Base-by-base conservation (phyloP, 2,113 vertebrate genomes). In the Carollia perspicillata region DNA sequence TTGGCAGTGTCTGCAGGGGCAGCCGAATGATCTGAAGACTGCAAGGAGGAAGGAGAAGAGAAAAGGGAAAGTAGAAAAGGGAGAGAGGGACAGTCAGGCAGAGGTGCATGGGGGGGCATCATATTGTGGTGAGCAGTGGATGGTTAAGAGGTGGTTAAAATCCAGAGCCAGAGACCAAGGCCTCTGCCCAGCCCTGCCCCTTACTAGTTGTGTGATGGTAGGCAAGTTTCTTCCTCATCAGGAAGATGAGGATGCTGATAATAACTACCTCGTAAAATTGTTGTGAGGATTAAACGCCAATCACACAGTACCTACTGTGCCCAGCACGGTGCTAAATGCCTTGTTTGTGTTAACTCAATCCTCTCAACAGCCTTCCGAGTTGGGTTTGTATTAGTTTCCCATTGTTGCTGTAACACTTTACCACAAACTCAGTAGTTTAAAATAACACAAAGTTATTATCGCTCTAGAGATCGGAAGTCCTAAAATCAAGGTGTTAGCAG, bases 111-210 rank as follows among this genome's bases (percentile, higher is more conserved):
- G 55, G 1, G 26, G 16, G 16, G 14, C 9, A 2, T 20, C 49
- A 20, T 20, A n/a, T 5, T 8, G 63, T 0, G 53, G 18, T 2
- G 9, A 63, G 40, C 18, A n/a, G 23, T 0, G 66, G 23, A 65
- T 28, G 11, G 28, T 12, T 37, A 44, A 7, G 5, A 49, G 65
- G 37, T 16, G 37, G 3, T 3, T 4, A 90, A 2, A 26, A 11
- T 18, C 28, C 6, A 75, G 11, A 80, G 33, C 16, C 68, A 60
- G 66, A 68, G n/a, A 87, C 8, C 17, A 14, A n/a, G 12, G 42
- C 80, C 26, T 26, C n/a, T 13, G 40, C n/a, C n/a, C n/a, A 71
- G 2, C 26, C 78, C 55, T 53, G 18, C 5, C 33, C 44, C 16
- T 40, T 47, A 42, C 11, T 42, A 90, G 68, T 42, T 77, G 28